phyloP scores from a whole-genome alignment of 2,113 vertebrate genomes.

The Natator depressus region DNA sequence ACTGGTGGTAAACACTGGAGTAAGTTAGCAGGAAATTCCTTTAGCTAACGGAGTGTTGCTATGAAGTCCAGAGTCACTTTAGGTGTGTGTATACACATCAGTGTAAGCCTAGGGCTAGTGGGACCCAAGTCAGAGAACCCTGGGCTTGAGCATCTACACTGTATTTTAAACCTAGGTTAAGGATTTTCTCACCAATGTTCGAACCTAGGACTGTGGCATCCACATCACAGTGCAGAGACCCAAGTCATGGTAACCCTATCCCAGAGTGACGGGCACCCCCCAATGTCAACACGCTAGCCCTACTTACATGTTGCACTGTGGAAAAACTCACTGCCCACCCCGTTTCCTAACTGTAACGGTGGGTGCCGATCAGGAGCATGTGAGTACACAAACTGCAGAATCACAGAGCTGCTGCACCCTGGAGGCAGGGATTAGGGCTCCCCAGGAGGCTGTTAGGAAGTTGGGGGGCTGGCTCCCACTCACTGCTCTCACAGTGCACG shows the following conservation, averaged over 20 bases:
- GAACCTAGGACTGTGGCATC: not conserved
- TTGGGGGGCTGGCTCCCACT: not conserved
- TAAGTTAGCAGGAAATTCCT: not conserved
- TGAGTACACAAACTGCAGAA: not conserved
- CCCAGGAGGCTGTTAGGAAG: not conserved
- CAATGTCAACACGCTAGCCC: not conserved
- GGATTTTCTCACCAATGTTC: not conserved
- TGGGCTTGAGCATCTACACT: not conserved
- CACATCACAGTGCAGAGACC: not conserved
- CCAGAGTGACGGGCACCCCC: not conserved
- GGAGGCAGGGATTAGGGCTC: too few species aligned
- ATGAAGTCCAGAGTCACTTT: too few species aligned
- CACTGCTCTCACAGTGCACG: not conserved
- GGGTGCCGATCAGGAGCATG: too few species aligned
- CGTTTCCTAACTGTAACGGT: too few species aligned
- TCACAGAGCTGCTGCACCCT: too few species aligned
- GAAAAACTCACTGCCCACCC: not conserved
- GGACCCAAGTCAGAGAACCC: not conserved
- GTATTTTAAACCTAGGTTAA: not conserved
- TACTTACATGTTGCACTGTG: not conserved
- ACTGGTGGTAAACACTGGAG: too few species aligned
- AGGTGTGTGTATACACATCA: too few species aligned
- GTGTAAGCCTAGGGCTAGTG: not conserved
- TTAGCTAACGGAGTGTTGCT: not conserved
- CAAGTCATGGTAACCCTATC: too few species aligned